Evolutionary conservation across 2,888 invertebrate species (phyloP).

Genomic region (Tricholauxania praeusta): DNA sequence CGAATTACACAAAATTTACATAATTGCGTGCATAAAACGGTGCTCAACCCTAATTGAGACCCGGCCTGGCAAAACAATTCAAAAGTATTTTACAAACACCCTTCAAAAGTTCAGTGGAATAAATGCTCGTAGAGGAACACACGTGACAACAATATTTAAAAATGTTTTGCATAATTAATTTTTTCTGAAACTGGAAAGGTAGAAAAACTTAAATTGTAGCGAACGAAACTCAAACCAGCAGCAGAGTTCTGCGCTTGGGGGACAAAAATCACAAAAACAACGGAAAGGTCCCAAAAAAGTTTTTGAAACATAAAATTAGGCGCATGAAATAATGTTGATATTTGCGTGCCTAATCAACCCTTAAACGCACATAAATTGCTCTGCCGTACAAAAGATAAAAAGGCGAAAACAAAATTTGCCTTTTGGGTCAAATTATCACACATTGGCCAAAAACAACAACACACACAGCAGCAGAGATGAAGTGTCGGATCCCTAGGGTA

Average conservation of each 20-base stretch:
- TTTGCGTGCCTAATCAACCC: conserved; percentile 64
- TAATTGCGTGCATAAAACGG: conserved; percentile 56
- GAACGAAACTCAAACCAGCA: not conserved
- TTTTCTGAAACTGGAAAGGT: conserved; percentile 35
- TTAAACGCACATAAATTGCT: conserved; percentile 62
- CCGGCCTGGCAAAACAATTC: conserved; percentile 9
- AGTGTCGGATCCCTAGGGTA: conserved; percentile 37
- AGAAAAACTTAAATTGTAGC: conserved; percentile 28
- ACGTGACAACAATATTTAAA: conserved; percentile 67
- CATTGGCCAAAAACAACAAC: conserved; percentile 56
- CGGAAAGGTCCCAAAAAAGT: not conserved
- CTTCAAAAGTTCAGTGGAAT: not conserved
- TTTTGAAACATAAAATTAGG: conserved; percentile 30
- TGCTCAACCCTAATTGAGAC: conserved; percentile 32
- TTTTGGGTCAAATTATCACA: conserved; percentile 52
- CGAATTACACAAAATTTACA: conserved; percentile 64
- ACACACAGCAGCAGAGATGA: not conserved
- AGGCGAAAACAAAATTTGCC: not conserved
- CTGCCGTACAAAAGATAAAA: conserved; percentile 23
- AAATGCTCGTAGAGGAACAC: conserved; percentile 25
- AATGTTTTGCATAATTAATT: conserved; percentile 66
- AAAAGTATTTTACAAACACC: not conserved
- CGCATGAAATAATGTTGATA: conserved; percentile 32
- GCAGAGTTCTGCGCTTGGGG: not conserved
- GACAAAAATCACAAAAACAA: not conserved